phyloP scores from a whole-genome alignment of 64 coral and sea anemone species.

The Porites australiensis region DNA sequence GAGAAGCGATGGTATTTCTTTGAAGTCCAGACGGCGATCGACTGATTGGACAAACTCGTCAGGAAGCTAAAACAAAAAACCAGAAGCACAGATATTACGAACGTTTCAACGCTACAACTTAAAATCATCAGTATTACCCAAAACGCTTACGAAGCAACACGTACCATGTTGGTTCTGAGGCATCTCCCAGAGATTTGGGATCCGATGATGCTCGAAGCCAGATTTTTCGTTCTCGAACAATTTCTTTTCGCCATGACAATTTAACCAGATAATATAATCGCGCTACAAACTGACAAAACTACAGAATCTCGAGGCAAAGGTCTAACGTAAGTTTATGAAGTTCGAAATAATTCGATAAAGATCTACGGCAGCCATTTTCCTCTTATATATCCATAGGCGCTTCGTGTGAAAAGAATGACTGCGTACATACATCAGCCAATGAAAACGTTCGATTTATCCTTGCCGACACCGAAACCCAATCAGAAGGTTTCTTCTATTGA shows the following conservation, averaged over 20 bases:
- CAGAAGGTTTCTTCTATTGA: constrained; percentile 55
- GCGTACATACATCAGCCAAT: constrained; percentile 12
- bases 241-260: constrained; percentile 25
- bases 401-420: background rate
- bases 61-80: constrained; percentile 55
- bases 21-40: constrained; percentile 78
- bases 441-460: constrained; percentile 1
- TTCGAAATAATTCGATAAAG: constrained; percentile 8
- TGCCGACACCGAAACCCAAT: constrained; percentile 44
- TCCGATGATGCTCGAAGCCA: constrained; percentile 19
- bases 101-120: background rate
- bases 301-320: background rate
- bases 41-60: constrained; percentile 71
- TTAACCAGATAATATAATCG: background rate
- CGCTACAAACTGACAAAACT: background rate
- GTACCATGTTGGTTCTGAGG: constrained; percentile 24
- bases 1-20: constrained; percentile 70
- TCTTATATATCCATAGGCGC: constrained; percentile 13
- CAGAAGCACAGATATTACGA: background rate
- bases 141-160: background rate
- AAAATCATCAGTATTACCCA: background rate
- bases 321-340: background rate
- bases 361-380: constrained; percentile 12
- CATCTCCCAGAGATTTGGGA: constrained; percentile 51
- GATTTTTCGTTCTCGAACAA: constrained; percentile 26